phyloP scores from a whole-genome alignment of 2,113 vertebrate species.

The Peromyscus leucopus region DNA sequence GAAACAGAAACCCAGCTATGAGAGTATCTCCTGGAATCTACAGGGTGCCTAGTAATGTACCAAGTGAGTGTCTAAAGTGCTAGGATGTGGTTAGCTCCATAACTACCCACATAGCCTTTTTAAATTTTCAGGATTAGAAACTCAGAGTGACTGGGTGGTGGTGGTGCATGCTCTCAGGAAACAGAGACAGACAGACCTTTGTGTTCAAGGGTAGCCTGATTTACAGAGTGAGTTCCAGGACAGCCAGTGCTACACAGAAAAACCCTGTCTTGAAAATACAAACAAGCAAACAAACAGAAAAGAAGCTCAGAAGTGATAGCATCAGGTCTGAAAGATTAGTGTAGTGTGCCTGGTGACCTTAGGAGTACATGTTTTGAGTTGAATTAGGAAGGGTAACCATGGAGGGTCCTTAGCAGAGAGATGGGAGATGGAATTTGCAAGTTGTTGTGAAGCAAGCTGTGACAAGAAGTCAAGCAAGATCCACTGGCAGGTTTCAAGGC shows the following conservation, averaged over 20 bases:
- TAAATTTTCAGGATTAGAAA: not conserved
- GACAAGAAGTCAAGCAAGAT: not conserved
- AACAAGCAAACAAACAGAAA: not conserved
- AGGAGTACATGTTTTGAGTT: not conserved
- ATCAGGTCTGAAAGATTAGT: not conserved
- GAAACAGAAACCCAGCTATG: not conserved
- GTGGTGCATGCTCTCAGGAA: not conserved
- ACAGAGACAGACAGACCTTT: not conserved
- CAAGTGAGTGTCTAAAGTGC: rapidly evolving
- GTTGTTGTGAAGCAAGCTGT: not conserved
- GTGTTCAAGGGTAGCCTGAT: not conserved
- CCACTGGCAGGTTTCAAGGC: not conserved
- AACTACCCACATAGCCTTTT: not conserved
- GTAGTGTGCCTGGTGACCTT: not conserved
- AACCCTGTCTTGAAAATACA: not conserved
- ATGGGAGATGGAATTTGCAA: not conserved
- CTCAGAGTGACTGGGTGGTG: no score
- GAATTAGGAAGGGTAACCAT: no score
- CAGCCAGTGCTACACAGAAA: not conserved
- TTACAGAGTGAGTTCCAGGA: not conserved
- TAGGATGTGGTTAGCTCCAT: no score
- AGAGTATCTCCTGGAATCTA: not conserved
- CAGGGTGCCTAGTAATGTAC: not conserved
- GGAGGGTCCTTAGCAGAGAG: no score
- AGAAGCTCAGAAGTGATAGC: not conserved